Percentiles rank a stretch among this genome's conserved stretches.
Evolutionary conservation across 2,797 vertebrate species (phyloP).

Genomic region (Apogon talboti): DNA sequence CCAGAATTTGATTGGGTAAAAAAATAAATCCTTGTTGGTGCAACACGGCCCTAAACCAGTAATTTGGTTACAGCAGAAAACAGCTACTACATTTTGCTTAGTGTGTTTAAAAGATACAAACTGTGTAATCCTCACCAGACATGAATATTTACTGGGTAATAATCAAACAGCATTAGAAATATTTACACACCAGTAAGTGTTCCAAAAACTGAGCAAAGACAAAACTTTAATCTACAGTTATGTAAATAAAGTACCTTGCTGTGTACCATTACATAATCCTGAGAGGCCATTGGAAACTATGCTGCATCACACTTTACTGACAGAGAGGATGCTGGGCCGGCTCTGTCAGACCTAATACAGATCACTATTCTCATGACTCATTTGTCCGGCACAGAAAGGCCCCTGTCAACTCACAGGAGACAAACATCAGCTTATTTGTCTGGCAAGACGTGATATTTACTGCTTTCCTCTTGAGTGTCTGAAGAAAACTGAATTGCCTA

Average conservation of each 20-base stretch:
- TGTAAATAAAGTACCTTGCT: background rate
- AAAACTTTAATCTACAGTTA: constrained; percentile 1
- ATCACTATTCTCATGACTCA: constrained; percentile 65
- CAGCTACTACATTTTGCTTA: no score
- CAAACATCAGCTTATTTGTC: constrained; percentile 38
- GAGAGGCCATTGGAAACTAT: background rate
- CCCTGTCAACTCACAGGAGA: constrained; percentile 45
- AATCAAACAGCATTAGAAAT: no score
- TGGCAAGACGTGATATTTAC: constrained; percentile 13
- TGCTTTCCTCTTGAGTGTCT: constrained; percentile 2
- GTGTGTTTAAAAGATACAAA: no score
- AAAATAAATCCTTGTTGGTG: no score
- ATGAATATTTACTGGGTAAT: no score
- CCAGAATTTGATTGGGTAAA: no score
- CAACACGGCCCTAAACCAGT: no score
- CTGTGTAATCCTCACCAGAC: no score
- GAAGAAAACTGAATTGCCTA: no score
- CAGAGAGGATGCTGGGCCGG: constrained; percentile 30
- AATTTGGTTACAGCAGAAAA: no score
- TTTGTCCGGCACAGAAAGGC: constrained; percentile 28
- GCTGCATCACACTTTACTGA: constrained; percentile 14
- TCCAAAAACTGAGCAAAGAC: background rate
- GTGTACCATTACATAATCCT: constrained; percentile 13
- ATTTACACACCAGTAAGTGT: no score
- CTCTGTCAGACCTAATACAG: constrained; percentile 42